Evolutionary conservation across 2,888 invertebrate genomes (phyloP), one percentile per base, ranked within the genome.

Genomic region (Busseola fusca): DNA sequence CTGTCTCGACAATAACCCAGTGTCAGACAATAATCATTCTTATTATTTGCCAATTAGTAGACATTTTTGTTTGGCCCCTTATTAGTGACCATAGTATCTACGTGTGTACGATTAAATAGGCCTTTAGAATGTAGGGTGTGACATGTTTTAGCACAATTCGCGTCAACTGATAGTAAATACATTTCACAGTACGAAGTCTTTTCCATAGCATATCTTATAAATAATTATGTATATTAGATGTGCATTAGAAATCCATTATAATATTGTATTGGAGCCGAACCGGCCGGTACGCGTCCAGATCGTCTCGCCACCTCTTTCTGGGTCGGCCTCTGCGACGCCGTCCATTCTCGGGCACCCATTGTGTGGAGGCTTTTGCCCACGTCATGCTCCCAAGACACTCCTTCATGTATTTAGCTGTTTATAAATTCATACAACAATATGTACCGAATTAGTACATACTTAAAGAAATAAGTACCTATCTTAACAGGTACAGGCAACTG

Each of bases 1-100:
- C 95, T 95, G 95, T 95, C 95, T 95, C 89, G 95, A 95, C 95
- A 95, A 95, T 95, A 95, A 95, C 94, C 95, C 94, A 95, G 95
- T 95, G 95, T 95, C 94, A 94, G 95, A 95, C 95, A 95, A 95
- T 95, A 95, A 95, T 94, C 84, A 92, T 94, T 94, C 86, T 88
- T 93, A 91, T 94, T 78, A 89, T 94, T 95, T 95, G 94, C 94
- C 88, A 87, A 68, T 92, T 90, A 90, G 92, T 90, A 90, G 89
- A 89, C 83, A 79, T 69, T 89, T 75, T 90, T 68, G 82, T 88
- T 89, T 86, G 88, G 89, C 89, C 91, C 87, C 69, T 86, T 85
- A 80, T 79, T 87, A 88, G 86, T 83, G 79, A 83, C 76, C 79
- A 83, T 87, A 87, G 82, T 73, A 81, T 79, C 72, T 82, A 76